These are phyloP conservation scores for Heterodera filipjevi DNA, from an alignment of 2,888 invertebrate species.

Conservation along the genomic window DNA sequence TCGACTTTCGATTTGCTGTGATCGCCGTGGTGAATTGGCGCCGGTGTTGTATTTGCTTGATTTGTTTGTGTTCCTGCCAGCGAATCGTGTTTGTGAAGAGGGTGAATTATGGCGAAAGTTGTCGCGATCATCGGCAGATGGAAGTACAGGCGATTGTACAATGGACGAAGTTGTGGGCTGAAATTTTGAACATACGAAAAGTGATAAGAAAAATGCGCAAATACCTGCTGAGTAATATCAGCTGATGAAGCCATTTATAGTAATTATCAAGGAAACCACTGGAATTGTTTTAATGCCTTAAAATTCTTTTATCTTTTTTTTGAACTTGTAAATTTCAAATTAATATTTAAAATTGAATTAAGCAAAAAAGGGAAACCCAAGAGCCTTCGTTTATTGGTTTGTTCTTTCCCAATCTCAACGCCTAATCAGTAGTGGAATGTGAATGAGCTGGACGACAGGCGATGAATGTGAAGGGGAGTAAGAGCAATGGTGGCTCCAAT, in stretches of 20 bases:
- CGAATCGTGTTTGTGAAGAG: background rate
- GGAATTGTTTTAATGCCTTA: background rate
- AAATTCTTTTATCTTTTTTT: too few relatives aligned
- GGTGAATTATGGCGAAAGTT: background rate
- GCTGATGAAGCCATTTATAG: slow-evolving; percentile 6
- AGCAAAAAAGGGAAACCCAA: background rate
- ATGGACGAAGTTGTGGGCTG: slow-evolving; percentile 1
- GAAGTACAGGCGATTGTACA: background rate
- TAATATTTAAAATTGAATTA: background rate
- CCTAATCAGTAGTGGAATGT: slow-evolving; percentile 17
- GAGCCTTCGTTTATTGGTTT: background rate
- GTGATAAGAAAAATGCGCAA: background rate
- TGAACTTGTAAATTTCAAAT: too few relatives aligned
- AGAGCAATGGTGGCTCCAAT: background rate
- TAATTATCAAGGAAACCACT: background rate
- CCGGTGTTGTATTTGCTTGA: background rate
- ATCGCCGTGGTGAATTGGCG: background rate
- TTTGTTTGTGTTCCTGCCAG: background rate
- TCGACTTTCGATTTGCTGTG: background rate
- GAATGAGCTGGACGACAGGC: background rate
- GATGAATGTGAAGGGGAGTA: background rate
- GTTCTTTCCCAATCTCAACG: background rate
- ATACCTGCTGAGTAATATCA: slow-evolving; percentile 10
- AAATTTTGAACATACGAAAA: background rate
- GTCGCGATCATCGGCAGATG: background rate